Base-by-base conservation (phyloP, 2,797 vertebrate species). In the Sebastes taczanowskii region DNA sequence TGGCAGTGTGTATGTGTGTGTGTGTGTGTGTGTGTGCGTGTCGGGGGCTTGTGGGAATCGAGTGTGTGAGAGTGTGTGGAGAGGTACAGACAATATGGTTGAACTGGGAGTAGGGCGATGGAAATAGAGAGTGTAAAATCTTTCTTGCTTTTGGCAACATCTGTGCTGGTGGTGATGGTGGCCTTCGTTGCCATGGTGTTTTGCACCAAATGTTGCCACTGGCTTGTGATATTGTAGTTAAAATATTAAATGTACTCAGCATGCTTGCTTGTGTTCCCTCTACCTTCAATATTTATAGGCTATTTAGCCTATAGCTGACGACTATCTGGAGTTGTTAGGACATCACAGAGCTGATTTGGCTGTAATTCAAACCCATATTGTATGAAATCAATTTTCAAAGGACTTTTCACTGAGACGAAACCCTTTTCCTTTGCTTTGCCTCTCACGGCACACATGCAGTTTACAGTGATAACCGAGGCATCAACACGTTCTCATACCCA, bases 151-250 rank as follows among this genome's bases (percentile, higher is more conserved):
- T 71, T 56, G 67, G 82, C 73, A 80, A 58, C 30, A 77, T 70
- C 6, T 75, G 63, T 29, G 35, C 3, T 27, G 67, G 53, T 20
- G 55, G 81, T 60, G 70, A 35, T 68, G 52, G 69, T 77, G 64
- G n/a, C 14, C 20, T 55, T 62, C 11, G 80, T 86, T 92, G 83
- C 86, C 73, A 87, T 88, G 78, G 74, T 53, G 30, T 53, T 53
- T 81, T 38, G 23, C 52, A 67, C 18, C 58, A 80, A 74, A 60
- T 73, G 32, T 34, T 76, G 53, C 62, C 30, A 58, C 34, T 56
- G 29, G 56, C 23, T 77, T 20, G 5, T 22, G 46, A 49, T 25
- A 49, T 11, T 75, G 27, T 4, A 7, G 23, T 23, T 32, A 23
- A 70, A 72, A 78, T 63, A 35, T 67, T 14, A 38, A 69, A 66